Base-by-base conservation (phyloP, 1,140 invertebrate species). In the Melipona quadrifasciata region DNA sequence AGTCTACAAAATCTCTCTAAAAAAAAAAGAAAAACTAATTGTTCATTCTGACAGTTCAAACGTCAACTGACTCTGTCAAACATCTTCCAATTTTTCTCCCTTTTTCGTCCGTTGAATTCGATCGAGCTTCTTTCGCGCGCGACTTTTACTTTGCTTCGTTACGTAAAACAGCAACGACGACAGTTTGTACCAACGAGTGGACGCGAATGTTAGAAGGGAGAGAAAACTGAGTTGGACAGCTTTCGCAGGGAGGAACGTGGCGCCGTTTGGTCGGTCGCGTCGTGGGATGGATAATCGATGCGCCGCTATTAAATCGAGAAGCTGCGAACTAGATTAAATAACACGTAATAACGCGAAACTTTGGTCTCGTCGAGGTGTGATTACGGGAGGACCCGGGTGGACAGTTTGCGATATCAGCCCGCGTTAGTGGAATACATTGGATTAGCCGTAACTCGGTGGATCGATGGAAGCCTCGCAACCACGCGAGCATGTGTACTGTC, bases 381-480 rank as follows among this genome's bases (percentile, higher is more conserved):
- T 82, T 27, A 61, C 39, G 39, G 6, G 8, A 47, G 39, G 39
- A 21, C 6, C 6, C 1, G 14, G 12, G 55, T 16, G 1, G 24
- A 55, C 34, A 47, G 61, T 76, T 57, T 65, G 51, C 31, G 75
- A 27, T 71, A 78, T 78, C 55, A n/a, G 14, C 4, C 14, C 2
- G 55, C 65, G 55, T 70, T 34, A 51, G 55, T 12, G 75, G 39
- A 51, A 53, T 61, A 71, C 67, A 27, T 64, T 17, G 67, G 75
- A 79, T 84, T 71, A 84, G 67, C 27, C 8, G 82, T 71, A 47
- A 61, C 39, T 27, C 5, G 5, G 21, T 27, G 70, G 47, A 84
- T 84, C 82, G 82, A 79, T 84, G 76, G 76, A 84, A 79, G 82
- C 81, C 81, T 82, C 53, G 53, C 81, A 70, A 58, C 81, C 17